Conservation (phyloP, 2,113 vertebrate species). For the Lonchura striata region DNA sequence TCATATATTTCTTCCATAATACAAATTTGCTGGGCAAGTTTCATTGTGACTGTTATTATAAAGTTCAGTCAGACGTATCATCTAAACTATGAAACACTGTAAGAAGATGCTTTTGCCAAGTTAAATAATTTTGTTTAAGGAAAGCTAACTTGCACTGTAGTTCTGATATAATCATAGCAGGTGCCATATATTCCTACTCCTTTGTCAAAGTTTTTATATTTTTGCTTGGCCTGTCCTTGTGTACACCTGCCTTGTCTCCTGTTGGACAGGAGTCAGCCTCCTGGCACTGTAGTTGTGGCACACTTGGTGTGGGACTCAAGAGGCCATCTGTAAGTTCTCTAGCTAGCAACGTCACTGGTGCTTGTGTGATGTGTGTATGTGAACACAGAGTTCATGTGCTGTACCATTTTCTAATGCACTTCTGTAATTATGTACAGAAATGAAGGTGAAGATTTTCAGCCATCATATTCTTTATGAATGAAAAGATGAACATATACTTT, state of each 20-base stretch:
- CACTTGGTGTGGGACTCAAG: constrained; percentile 83
- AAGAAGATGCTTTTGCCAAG: not conserved
- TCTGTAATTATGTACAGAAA: constrained; percentile 63
- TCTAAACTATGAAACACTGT: not conserved
- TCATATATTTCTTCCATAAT: not conserved
- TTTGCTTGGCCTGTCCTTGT: constrained; percentile 74
- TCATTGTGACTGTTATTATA: not conserved
- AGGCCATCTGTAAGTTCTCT: constrained; percentile 81
- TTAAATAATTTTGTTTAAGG: not conserved
- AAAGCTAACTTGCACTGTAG: not conserved
- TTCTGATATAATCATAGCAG: constrained; percentile 32
- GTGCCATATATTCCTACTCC: constrained; percentile 48
- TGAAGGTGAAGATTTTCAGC: not conserved
- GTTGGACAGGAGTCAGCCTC: constrained; percentile 81
- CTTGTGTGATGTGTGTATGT: constrained; percentile 51
- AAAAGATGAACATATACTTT: not conserved
- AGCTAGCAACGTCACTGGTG: constrained; percentile 65
- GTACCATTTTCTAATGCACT: constrained; percentile 33
- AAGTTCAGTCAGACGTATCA: not conserved
- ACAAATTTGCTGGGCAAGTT: not conserved
- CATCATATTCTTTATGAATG: not conserved
- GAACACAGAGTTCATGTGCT: constrained; percentile 60
- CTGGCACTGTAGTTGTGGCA: constrained; percentile 85
- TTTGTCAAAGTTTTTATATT: constrained; percentile 69
- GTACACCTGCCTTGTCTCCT: constrained; percentile 74